Evolutionary conservation across 2,113 vertebrate genomes (phyloP), one percentile per base, ranked within the genome.

Genomic region (Smithornis capensis): DNA sequence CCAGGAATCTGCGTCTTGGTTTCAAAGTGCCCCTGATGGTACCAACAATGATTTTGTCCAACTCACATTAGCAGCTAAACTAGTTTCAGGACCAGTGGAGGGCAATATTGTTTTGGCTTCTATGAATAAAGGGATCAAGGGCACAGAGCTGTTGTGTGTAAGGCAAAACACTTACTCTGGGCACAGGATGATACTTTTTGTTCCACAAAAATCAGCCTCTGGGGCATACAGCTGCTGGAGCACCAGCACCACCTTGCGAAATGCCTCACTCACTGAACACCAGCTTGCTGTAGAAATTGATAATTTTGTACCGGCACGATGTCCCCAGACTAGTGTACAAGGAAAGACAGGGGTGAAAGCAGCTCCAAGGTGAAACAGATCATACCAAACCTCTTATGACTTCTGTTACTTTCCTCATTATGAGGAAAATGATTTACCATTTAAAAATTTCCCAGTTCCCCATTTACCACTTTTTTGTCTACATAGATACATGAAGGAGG

Each of bases 61-160:
- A 74, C 79, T 69, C 47, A n/a, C 71, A 85, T 95, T 91, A 96
- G 62, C 75, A 95, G 84, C 55, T 91, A 92, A 96, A 94, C 78
- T 85, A 83, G 84, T 95, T 95, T 97, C 95, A 83, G 91, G 95
- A 96, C 89, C 94, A 97, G 63, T 79, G 95, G 94, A 95, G 95
- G 67, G 84, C 91, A 94, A 95, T 92, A 97, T 97, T 97, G 75
- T 55, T 95, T 97, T 96, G 95, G 96, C 95, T 95, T 94, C 57
- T 42, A 57, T 33, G 25, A 76, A 68, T 22, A 81, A 83, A 81
- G 33, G 52, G 33, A 74, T 16, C 3, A 11, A 40, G 47, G 92
- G n/a, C 17, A 24, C 22, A 56, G 59, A 83, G 55, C 45, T 67
- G 33, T 42, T 77, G 37, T 24, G 45, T 1, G 6, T 42, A 70